Evolutionary conservation across 2,888 invertebrate species (phyloP).

Genomic region (Andricus quercusramuli): DNA sequence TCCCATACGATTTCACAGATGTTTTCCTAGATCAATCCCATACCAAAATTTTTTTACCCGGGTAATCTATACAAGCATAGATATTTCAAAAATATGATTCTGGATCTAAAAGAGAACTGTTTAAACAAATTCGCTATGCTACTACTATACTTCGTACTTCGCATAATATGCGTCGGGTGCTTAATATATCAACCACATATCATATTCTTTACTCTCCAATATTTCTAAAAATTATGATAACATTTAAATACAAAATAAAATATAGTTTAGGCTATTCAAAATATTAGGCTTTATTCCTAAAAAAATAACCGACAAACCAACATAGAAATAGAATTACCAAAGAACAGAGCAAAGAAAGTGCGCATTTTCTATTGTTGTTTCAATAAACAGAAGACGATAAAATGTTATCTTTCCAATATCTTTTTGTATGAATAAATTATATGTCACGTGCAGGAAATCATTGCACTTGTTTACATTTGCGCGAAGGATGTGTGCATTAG

Average conservation of each 20-base stretch:
- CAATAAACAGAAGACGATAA: conserved; percentile 7
- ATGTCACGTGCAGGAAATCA: conserved; percentile 23
- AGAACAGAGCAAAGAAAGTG: background rate
- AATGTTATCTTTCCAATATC: conserved; percentile 12
- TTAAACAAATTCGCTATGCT: too few relatives aligned
- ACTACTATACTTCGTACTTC: too few relatives aligned
- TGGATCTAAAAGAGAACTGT: too few relatives aligned
- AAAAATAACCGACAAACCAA: background rate
- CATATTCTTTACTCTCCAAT: background rate
- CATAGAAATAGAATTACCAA: background rate
- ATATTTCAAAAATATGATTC: too few relatives aligned
- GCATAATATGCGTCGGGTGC: too few relatives aligned
- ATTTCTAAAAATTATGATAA: background rate
- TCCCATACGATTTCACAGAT: too few relatives aligned
- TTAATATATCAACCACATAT: background rate
- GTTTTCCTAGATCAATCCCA: too few relatives aligned
- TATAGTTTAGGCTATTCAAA: background rate
- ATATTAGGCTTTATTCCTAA: background rate
- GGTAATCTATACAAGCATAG: too few relatives aligned
- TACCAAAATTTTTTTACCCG: too few relatives aligned
- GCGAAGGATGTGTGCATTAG: background rate
- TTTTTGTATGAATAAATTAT: conserved; percentile 15
- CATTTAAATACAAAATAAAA: background rate
- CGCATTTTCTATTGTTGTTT: background rate
- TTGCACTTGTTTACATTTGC: conserved; percentile 15